Conservation (phyloP, 2,888 invertebrate genomes). For the Mythimna lalbum region DNA sequence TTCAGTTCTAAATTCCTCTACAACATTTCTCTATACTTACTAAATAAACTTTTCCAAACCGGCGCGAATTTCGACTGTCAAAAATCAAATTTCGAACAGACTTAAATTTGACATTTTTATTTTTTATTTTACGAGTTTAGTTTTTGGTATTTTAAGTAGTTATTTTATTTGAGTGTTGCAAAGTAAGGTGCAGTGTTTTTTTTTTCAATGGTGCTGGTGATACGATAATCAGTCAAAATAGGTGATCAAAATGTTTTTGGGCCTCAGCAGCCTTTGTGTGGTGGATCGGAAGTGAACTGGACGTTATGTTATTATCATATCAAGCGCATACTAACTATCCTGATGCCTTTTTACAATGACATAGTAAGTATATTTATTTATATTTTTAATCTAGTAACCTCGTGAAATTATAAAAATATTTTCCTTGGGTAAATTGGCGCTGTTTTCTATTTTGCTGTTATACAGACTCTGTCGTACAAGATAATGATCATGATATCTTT, state of each 20-base stretch:
- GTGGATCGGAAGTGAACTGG: constrained; percentile 79
- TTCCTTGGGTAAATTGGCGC: background rate
- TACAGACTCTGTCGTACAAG: background rate
- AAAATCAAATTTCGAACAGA: constrained; percentile 6
- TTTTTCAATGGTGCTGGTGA: constrained; percentile 68
- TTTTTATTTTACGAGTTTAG: background rate
- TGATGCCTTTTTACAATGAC: constrained; percentile 88
- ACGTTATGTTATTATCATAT: constrained; percentile 85
- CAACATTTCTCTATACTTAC: background rate
- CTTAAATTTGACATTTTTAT: constrained; percentile 1
- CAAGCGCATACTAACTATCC: constrained; percentile 79
- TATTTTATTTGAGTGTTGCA: constrained; percentile 25
- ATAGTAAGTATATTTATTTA: constrained; percentile 76
- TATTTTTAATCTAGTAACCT: background rate
- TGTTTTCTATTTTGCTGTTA: background rate
- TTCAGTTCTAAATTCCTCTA: constrained; percentile 36
- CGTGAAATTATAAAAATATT: background rate
- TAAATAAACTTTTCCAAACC: background rate
- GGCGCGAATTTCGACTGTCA: background rate
- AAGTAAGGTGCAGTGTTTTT: constrained; percentile 50
- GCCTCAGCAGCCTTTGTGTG: constrained; percentile 72
- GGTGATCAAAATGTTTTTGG: constrained; percentile 73
- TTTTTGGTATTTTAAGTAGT: background rate
- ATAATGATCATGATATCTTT: background rate
- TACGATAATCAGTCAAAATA: constrained; percentile 79